Evolutionary conservation across 1,140 invertebrate species (phyloP).

Genomic region (Rhynchophorus ferrugineus): DNA sequence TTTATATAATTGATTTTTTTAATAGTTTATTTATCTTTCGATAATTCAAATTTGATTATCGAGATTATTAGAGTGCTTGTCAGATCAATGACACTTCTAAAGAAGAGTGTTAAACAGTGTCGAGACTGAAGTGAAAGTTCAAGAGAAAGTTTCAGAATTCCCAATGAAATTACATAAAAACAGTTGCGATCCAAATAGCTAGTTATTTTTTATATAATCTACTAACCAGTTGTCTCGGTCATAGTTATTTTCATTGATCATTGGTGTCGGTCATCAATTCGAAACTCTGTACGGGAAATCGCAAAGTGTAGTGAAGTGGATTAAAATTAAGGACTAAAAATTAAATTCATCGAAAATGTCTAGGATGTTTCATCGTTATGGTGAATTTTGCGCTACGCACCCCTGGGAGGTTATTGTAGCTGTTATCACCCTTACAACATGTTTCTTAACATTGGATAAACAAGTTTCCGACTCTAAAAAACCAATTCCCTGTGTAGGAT

Average conservation of each 20-base stretch:
- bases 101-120: too few species aligned
- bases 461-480: conserved; percentile 29
- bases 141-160: neutral
- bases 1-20: too few species aligned
- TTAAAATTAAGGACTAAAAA: too few species aligned
- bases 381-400: conserved; percentile 86
- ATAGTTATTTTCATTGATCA: too few species aligned
- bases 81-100: too few species aligned
- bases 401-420: conserved; percentile 92
- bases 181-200: neutral
- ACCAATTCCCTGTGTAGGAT: conserved; percentile 39
- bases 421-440: conserved; percentile 75
- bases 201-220: neutral
- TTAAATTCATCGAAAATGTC: too few species aligned
- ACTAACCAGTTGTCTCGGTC: neutral
- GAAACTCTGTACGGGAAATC: too few species aligned
- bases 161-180: conserved; percentile 4
- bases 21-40: too few species aligned
- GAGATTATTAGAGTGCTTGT: too few species aligned
- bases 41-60: too few species aligned
- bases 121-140: conserved; percentile 4
- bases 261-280: too few species aligned
- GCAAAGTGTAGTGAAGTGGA: too few species aligned
- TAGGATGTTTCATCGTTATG: conserved; percentile 71
- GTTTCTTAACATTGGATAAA: conserved; percentile 74